These are phyloP conservation scores for Perca flavescens DNA, from an alignment of 2,113 vertebrate genomes.

Conservation along the genomic window DNA sequence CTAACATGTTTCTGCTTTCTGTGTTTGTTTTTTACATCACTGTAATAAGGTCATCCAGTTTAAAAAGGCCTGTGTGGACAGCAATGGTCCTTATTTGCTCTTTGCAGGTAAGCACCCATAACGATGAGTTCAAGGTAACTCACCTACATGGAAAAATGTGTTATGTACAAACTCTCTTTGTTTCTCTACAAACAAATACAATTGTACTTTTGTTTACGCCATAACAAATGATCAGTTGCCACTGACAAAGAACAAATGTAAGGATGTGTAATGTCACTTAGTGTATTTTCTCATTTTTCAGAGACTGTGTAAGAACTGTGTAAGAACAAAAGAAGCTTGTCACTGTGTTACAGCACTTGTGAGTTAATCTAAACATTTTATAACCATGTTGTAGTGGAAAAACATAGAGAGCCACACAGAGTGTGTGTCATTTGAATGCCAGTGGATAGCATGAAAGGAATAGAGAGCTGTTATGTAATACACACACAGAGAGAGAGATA, in stretches of 20 bases:
- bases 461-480: constrained; percentile 57
- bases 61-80: constrained; percentile 9
- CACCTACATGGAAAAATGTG: constrained; percentile 4
- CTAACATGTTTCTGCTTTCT: not conserved
- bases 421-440: constrained; percentile 52
- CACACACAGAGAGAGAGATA: not conserved
- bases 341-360: constrained; percentile 10
- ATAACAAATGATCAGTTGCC: not conserved
- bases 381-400: constrained; percentile 1
- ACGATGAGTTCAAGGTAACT: constrained; percentile 22
- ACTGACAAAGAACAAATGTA: not conserved
- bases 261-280: not conserved
- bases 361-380: constrained; percentile 36
- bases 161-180: not conserved
- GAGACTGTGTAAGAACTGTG: not conserved
- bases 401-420: not conserved
- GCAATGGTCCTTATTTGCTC: constrained; percentile 50
- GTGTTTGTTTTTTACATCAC: not conserved
- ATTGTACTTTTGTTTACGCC: not conserved
- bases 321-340: not conserved
- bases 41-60: constrained; percentile 26
- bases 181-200: not conserved
- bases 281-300: not conserved
- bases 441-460: constrained; percentile 48
- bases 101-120: constrained; percentile 25